Base-by-base conservation (phyloP, 1,140 invertebrate genomes). In the Homalodisca vitripennis region DNA sequence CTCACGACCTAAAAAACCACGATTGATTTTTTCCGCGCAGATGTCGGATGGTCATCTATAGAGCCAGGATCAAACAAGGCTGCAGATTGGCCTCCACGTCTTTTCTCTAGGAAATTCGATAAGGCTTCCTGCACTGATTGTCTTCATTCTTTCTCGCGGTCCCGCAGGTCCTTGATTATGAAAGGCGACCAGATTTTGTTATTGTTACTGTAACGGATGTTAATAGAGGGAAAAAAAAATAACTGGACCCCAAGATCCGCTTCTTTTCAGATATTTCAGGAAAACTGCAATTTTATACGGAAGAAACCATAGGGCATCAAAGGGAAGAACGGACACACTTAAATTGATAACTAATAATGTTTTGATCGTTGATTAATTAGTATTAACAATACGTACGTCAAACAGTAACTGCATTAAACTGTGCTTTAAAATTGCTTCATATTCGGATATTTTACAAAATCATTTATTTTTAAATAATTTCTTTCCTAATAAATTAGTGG, bases 11-110 rank as follows among this genome's bases (percentile, higher is more conserved):
- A 60, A 60, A 60, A 60, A 60, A 60, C 55, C 27, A 60, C 55
- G 55, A 60, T 60, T 60, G 55, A 60, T 60, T 60, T 60, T 60
- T 60, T 60, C 55, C 26, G 55, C 55, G 55, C 55, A 60, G 55
- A 60, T 60, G 55, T 60, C n/a, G 22, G 55, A 60, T 60, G 55
- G 26, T 27, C 55, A 53, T 53, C 48, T 53, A 27, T 30, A 27
- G 24, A 51, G 48, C 34, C 34, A 10, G 17, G 34, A 41, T 6
- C 34, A 6, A 10, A 22, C 14, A 12, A 10, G 48, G 3, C 14
- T 3, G 3, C 22, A 60, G 55, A 60, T 60, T 29, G 55, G 55
- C 55, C 22, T n/a, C n/a, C n/a, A n/a, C 17, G 48, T 51, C 22
- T 60, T 60, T 22, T 60, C 55, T 60, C 55, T 27, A 30, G 24